Base-by-base conservation (phyloP, 2,888 invertebrate genomes). In the Monochamus alternatus region DNA sequence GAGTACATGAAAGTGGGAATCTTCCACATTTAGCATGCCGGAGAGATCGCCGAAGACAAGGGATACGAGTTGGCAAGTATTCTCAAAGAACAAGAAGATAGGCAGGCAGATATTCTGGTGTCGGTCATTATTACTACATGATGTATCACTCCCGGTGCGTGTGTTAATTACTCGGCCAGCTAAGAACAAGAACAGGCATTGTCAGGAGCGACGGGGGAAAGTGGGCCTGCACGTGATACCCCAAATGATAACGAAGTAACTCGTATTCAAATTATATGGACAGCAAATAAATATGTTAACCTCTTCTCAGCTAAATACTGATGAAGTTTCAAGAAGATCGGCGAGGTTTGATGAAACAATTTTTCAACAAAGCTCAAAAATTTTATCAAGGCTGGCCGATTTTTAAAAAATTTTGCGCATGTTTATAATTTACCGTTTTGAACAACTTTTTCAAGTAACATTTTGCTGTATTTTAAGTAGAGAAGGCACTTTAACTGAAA, bases 121-220 rank as follows among this genome's bases (percentile, higher is more conserved):
- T 86, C 87, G 88, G 88, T 88, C 88, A 88, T 88, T 88, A 88
- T 88, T 88, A 87, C 87, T 84, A 85, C 87, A 88, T 88, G 88
- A 88, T 87, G 84, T 87, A 88, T 88, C 88, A 86, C 87, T 88
- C 88, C 88, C 88, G 88, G 88, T 87, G 87, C 84, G 85, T 84
- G 85, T 84, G 86, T 87, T 88, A 88, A 88, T 88, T 88, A 86
- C 87, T 86, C 83, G 85, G 81, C 85, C 85, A 83, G 85, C 84
- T 76, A 78, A 84, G 86, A 86, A 86, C 86, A 86, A 85, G 84
- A 83, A 82, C 84, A 73, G 80, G 80, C 81, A 81, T 83, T 83
- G 81, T 80, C 69, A 71, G 58, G 64, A 60, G 44, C 14, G 10
- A 32, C 59, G 38, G 68, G 68, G 68, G 59, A 58, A 58, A 68